A percentile compares a stretch with the other conserved stretches of the same genome.
These are phyloP conservation scores for Irena cyanogastra DNA, from an alignment of 2,113 vertebrate species.

Conservation along the genomic window DNA sequence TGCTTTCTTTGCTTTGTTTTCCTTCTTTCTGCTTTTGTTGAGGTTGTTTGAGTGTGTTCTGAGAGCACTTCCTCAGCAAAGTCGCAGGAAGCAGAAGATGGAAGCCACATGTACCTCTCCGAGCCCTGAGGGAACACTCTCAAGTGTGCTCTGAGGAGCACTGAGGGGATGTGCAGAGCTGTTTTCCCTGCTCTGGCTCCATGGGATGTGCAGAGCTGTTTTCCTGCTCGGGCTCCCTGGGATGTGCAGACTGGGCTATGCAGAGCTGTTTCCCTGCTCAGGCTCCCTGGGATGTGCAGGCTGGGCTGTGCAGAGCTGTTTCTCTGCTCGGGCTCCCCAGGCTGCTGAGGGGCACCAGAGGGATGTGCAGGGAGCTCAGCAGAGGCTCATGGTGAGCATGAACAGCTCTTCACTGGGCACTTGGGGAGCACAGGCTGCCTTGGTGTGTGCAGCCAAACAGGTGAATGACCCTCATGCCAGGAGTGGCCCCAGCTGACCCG, in stretches of 20 bases:
- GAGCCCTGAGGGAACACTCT: not conserved
- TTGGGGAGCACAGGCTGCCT: not conserved
- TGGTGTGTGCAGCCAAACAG: not conserved
- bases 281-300: not conserved
- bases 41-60: not conserved
- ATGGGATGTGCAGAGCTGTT: not conserved
- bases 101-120: not conserved
- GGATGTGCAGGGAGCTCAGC: not conserved
- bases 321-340: fast-evolving
- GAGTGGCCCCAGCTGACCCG: not conserved
- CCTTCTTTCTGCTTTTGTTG: not conserved
- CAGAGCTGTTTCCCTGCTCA: not conserved
- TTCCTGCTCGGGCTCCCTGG: too few species aligned
- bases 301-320: not conserved
- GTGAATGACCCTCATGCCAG: too few species aligned
- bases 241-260: not conserved
- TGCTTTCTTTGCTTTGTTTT: not conserved
- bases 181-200: not conserved
- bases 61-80: not conserved
- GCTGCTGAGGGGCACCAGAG: not conserved
- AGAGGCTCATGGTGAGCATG: fast-evolving
- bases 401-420: not conserved
- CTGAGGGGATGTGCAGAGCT: not conserved
- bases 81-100: not conserved
- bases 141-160: not conserved